phyloP scores from a whole-genome alignment of 1,140 invertebrate genomes.

The Potamilus streckersoni region DNA sequence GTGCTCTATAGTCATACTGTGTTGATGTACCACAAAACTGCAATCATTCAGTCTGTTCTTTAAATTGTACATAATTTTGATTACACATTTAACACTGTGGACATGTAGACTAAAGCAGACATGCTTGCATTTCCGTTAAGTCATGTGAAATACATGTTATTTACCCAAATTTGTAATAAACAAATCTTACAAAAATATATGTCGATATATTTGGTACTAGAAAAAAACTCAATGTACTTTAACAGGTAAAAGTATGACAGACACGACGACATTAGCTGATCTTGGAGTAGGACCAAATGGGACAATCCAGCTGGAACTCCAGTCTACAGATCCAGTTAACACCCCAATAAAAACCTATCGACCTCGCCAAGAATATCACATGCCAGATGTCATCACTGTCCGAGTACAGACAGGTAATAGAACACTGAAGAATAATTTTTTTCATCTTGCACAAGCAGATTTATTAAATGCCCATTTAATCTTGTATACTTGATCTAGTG shows the following conservation, averaged over 20 bases:
- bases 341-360: constrained; percentile 64
- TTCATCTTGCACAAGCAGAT: not conserved
- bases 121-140: not conserved
- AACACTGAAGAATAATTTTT: constrained; percentile 1
- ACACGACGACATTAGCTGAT: constrained; percentile 59
- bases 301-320: constrained; percentile 66
- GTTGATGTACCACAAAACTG: too few relatives aligned
- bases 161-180: too few relatives aligned
- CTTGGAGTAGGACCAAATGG: constrained; percentile 67
- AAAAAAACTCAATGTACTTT: not conserved
- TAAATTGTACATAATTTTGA: too few relatives aligned
- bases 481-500: too few relatives aligned
- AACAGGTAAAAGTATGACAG: constrained; percentile 55
- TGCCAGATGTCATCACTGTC: constrained; percentile 68
- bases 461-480: not conserved
- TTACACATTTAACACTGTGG: too few relatives aligned
- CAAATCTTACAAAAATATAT: not conserved
- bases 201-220: not conserved
- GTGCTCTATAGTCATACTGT: too few relatives aligned
- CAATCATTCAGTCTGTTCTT: too few relatives aligned
- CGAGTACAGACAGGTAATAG: constrained; percentile 56
- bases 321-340: constrained; percentile 66
- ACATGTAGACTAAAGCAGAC: not conserved
- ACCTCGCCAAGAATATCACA: constrained; percentile 63
- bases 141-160: not conserved